Percentiles rank a stretch among this genome's conserved stretches.
phyloP scores from a whole-genome alignment of 1,140 invertebrate species.

The Pseudomyrmex sp. region DNA sequence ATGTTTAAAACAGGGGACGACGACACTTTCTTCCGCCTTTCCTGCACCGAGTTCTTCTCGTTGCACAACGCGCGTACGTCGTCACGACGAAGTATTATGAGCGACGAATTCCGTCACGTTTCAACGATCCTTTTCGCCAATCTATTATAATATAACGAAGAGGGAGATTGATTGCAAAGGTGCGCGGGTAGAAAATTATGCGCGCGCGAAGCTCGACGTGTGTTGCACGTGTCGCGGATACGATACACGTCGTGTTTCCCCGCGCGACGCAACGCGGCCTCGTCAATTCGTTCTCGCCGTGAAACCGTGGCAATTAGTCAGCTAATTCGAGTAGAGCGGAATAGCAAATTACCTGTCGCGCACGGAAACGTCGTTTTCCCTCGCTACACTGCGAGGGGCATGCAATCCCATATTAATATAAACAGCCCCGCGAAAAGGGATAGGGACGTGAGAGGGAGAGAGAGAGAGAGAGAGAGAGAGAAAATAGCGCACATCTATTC shows the following conservation, averaged over 20 bases:
- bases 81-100: too few relatives aligned
- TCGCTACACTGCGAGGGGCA: background rate
- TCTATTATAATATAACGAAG: background rate
- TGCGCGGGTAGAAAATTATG: background rate
- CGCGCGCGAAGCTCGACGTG: background rate
- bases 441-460: too few relatives aligned
- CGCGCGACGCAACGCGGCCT: conserved; percentile 2
- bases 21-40: background rate
- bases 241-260: background rate
- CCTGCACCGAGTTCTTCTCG: too few relatives aligned
- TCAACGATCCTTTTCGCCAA: background rate
- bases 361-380: conserved; percentile 46
- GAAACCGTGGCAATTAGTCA: conserved; percentile 55
- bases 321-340: conserved; percentile 51
- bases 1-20: background rate
- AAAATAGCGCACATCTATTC: conserved; percentile 48
- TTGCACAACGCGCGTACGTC: too few relatives aligned
- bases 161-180: too few relatives aligned
- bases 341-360: conserved; percentile 59
- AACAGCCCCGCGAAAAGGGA: conserved; percentile 22
- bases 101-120: background rate
- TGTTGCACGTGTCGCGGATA: conserved; percentile 14
- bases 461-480: background rate
- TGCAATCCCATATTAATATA: conserved; percentile 55
- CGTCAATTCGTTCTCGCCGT: conserved; percentile 1